Base-by-base conservation (phyloP, 2,797 vertebrate species). In the Anguilla anguilla region DNA sequence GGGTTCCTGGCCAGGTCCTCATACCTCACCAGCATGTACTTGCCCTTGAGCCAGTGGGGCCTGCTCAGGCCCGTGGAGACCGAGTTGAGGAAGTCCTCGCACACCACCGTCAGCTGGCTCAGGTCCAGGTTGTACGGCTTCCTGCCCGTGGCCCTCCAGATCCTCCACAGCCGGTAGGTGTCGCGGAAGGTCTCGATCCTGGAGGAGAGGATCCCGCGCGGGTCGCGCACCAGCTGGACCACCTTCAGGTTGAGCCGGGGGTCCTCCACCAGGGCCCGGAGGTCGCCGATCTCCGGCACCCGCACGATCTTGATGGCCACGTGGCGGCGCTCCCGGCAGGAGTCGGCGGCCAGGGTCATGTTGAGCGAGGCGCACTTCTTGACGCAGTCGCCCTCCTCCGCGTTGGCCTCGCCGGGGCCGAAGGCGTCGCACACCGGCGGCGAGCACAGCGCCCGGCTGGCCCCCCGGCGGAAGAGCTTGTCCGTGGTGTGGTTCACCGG, bases 1-100 rank as follows among this genome's bases (percentile, higher is more conserved):
- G 98, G 98, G 90, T 97, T 97, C 90, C 96, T 93, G 11, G 98
- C 97, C 94, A 99, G 94, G 92, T 99, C 98, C 95, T 99, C 98
- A 0, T 99, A 99, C 86, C 98, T 96, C 90, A 99, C 96, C 92
- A 99, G 89, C 97, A 99, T 98, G 94, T 99, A 99, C 91, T 97
- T 97, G 91, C 97, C 98, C 92, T 97, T 98, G 85, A 99, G 96
- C 98, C 98, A 99, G 0, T 93, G 89, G 0, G 98, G 98, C 88
- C 97, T 94, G 90, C 91, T 96, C 89, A 98, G 96, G 89, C 97
- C 98, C 0, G 97, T 98, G 55, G 97, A 97, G 87, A 98, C 97
- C 0, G 98, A 99, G 90, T 96, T 97, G 93, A 96, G 96, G 91
- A 98, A 99, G 96, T 99, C 98, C 90, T 98, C 97, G 0, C 98